These are phyloP conservation scores for Steatocranus sp. DNA, from an alignment of 2,797 vertebrate species.

Conservation along the genomic window DNA sequence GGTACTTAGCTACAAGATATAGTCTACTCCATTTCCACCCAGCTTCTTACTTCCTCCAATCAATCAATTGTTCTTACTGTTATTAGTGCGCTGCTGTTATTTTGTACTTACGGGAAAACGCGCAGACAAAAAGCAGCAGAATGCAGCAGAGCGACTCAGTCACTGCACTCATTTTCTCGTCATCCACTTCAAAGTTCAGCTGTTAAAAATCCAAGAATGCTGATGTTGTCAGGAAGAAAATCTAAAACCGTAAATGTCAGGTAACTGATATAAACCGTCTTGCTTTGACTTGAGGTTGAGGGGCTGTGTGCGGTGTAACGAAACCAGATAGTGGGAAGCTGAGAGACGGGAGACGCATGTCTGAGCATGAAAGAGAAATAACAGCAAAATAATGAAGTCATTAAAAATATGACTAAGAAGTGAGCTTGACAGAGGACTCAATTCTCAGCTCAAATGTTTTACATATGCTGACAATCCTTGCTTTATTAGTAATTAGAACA, in stretches of 20 bases:
- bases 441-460: not conserved
- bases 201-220: fast-evolving
- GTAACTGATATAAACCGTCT: too few relatives aligned
- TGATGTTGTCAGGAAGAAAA: fast-evolving
- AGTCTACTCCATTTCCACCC: fast-evolving
- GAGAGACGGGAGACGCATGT: fast-evolving
- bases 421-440: not conserved
- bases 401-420: not conserved
- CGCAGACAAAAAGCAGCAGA: not conserved
- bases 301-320: too few relatives aligned
- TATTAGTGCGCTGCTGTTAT: not conserved
- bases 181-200: not conserved
- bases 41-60: not conserved
- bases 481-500: too few relatives aligned
- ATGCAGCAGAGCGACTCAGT: not conserved
- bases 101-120: not conserved
- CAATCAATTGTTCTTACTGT: not conserved
- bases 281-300: too few relatives aligned
- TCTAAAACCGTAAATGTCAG: too few relatives aligned
- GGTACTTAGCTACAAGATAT: not conserved
- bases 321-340: too few relatives aligned
- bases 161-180: not conserved
- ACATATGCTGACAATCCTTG: not conserved
- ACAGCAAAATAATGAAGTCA: not conserved
- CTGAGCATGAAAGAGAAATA: not conserved